A percentile compares a stretch with the other conserved stretches of the same genome.
These are phyloP conservation scores for Zaprionus kolodkinae DNA, from an alignment of 1,140 invertebrate genomes.

Conservation along the genomic window DNA sequence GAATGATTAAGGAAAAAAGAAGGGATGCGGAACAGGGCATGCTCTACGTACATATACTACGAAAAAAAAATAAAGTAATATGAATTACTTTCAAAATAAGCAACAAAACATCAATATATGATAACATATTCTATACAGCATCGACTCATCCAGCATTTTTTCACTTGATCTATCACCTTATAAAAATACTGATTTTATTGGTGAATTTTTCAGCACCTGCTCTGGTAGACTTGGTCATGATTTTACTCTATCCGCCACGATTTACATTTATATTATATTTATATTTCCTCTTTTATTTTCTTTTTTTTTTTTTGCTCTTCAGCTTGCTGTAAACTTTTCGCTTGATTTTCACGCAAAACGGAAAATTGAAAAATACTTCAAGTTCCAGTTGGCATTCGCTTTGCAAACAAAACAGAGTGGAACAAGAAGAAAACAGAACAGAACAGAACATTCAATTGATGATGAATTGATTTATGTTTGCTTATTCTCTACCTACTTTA, in stretches of 20 bases:
- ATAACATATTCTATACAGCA: not conserved
- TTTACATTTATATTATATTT: slow-evolving; percentile 1
- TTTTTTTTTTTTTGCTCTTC: not conserved
- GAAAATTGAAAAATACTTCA: slow-evolving; percentile 58
- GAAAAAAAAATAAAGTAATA: too few species aligned
- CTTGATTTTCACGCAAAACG: slow-evolving; percentile 49
- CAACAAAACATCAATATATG: too few species aligned
- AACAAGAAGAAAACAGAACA: slow-evolving; percentile 16
- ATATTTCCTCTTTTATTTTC: too few species aligned
- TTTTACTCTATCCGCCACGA: slow-evolving; percentile 27
- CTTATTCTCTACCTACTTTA: slow-evolving; percentile 22
- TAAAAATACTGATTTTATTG: slow-evolving; percentile 42
- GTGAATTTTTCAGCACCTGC: slow-evolving; percentile 23
- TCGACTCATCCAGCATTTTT: not conserved
- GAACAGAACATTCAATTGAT: slow-evolving; percentile 44
- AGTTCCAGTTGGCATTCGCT: slow-evolving; percentile 55
- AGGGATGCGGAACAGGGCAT: not conserved
- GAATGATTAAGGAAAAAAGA: not conserved
- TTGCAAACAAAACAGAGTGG: slow-evolving; percentile 44
- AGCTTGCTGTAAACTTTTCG: slow-evolving; percentile 28
- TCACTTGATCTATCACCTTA: not conserved
- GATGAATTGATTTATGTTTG: slow-evolving; percentile 68
- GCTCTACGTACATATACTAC: not conserved
- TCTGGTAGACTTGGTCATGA: slow-evolving; percentile 1
- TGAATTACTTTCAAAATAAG: too few species aligned